Conservation (phyloP, 2,113 vertebrate genomes). For the Vidua chalybeata region DNA sequence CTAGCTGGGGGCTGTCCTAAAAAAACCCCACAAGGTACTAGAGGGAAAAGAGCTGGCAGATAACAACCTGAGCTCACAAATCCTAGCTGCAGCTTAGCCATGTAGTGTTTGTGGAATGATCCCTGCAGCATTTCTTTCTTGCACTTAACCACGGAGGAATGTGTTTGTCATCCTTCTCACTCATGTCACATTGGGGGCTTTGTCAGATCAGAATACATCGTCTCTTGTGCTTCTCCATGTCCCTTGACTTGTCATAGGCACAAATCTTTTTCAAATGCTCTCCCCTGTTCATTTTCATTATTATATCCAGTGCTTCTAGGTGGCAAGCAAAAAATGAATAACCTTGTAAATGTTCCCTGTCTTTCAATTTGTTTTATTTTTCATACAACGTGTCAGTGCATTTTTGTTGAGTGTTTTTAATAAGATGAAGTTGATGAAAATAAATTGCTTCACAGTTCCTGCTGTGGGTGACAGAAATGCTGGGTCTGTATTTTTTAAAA, state of each 20-base stretch:
- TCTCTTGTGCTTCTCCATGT: neutral
- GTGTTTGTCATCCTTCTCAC: neutral
- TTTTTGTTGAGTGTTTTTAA: conserved; percentile 59
- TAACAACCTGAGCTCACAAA: neutral
- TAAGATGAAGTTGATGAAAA: conserved; percentile 65
- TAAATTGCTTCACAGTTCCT: conserved; percentile 61
- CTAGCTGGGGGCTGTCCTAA: neutral
- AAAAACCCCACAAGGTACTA: fast-evolving
- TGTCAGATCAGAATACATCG: conserved; percentile 26
- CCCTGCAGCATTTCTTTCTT: conserved; percentile 15
- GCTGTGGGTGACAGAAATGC: conserved; percentile 62
- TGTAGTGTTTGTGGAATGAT: neutral
- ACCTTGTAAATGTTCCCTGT: conserved; percentile 49
- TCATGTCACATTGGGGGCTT: conserved; percentile 7
- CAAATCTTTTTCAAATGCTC: conserved; percentile 49
- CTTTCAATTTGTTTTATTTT: conserved; percentile 67
- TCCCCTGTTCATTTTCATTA: conserved; percentile 57
- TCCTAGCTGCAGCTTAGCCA: neutral
- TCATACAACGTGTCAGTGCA: conserved; percentile 18
- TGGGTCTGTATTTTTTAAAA: conserved; percentile 57
- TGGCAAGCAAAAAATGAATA: conserved; percentile 58
- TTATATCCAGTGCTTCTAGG: conserved; percentile 45
- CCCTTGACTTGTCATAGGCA: conserved; percentile 29
- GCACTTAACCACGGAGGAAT: neutral
- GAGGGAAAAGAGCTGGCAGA: neutral